Evolutionary conservation across 92 coral and sea anemone genomes (phyloP).

Genomic region (Umimayanthus kanabou): DNA sequence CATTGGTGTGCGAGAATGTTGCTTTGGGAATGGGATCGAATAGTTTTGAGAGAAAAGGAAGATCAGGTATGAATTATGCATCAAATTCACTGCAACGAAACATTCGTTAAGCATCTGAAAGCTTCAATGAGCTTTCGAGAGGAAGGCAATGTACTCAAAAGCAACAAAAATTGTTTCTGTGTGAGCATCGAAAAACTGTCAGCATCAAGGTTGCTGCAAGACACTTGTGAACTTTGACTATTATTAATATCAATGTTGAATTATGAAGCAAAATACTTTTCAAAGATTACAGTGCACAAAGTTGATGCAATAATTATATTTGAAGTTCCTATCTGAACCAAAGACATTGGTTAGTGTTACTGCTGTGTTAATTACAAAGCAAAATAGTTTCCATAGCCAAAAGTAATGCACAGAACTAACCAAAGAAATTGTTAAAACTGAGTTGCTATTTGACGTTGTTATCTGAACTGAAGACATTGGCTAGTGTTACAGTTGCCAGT

Average conservation of each 20-base stretch:
- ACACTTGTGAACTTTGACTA: not conserved
- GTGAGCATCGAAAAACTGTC: not conserved
- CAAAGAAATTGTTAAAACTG: not conserved
- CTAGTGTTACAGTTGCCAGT: not conserved
- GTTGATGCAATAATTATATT: too few relatives aligned
- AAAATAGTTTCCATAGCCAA: not conserved
- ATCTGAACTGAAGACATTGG: not conserved
- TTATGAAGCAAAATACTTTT: too few relatives aligned
- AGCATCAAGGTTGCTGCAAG: not conserved
- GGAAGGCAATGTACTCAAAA: not conserved
- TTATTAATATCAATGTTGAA: too few relatives aligned
- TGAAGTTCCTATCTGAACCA: not conserved
- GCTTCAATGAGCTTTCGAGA: too few relatives aligned
- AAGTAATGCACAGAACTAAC: not conserved
- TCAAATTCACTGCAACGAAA: too few relatives aligned
- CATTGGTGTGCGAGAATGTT: too few relatives aligned
- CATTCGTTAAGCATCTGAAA: too few relatives aligned
- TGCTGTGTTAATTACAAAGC: not conserved
- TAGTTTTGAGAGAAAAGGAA: too few relatives aligned
- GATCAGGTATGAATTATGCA: too few relatives aligned
- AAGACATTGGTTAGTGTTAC: not conserved
- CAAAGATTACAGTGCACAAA: too few relatives aligned
- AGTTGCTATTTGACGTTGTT: not conserved
- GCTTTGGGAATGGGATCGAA: too few relatives aligned
- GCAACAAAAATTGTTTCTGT: conserved; percentile 28